Conservation (phyloP, 2,888 invertebrate genomes). For the Dorcus hopei region DNA sequence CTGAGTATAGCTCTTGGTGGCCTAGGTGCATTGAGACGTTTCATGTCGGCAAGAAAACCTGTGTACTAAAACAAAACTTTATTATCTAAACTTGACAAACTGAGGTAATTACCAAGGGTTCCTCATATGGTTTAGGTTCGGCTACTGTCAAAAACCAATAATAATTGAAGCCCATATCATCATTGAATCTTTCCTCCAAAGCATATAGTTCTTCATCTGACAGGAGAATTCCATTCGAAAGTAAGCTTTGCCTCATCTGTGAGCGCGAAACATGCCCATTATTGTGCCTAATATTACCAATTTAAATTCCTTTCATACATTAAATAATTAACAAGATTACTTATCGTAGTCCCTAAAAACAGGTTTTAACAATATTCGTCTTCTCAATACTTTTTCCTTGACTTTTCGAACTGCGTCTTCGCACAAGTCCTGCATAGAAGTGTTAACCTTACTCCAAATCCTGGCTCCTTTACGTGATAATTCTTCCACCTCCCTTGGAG, state of each 20-base stretch:
- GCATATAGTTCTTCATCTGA: conserved; percentile 65
- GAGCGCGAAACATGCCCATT: conserved; percentile 69
- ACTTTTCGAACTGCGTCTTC: conserved; percentile 63
- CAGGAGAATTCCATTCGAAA: conserved; percentile 64
- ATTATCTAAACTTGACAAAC: background rate
- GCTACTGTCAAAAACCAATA: conserved; percentile 66
- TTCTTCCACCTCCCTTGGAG: conserved; percentile 54
- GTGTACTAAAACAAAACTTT: conserved; percentile 36
- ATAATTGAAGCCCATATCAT: conserved; percentile 75
- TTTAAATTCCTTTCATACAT: background rate
- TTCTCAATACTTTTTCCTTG: conserved; percentile 58
- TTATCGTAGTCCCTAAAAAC: conserved; percentile 70
- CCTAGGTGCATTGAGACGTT: conserved; percentile 42
- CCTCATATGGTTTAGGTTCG: conserved; percentile 47
- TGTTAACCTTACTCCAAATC: conserved; percentile 50
- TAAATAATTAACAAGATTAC: conserved; percentile 44
- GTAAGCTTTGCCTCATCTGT: conserved; percentile 68
- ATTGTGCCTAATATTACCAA: conserved; percentile 54
- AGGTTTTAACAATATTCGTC: conserved; percentile 63
- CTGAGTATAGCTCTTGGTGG: conserved; percentile 35
- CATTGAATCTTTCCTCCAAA: conserved; percentile 67
- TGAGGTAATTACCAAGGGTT: conserved; percentile 41
- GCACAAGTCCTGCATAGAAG: conserved; percentile 52
- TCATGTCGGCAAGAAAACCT: conserved; percentile 44
- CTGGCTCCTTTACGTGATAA: conserved; percentile 51